Percentiles rank a stretch among this genome's conserved stretches.
Evolutionary conservation across 2,888 invertebrate species (phyloP).

Genomic region (Erebia palarica): DNA sequence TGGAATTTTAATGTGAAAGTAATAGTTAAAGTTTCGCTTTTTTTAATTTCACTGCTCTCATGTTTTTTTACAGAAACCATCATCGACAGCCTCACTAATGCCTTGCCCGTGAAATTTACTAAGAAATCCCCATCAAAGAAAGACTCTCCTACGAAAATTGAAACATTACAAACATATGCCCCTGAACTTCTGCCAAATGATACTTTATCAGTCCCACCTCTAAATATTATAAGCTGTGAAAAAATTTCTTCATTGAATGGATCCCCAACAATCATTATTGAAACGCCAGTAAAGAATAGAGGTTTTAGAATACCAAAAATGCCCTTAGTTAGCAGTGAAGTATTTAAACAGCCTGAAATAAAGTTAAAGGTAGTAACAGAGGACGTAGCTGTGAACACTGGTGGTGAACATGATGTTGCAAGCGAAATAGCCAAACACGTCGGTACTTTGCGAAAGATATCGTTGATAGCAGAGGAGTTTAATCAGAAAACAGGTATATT

Average conservation of each 20-base stretch:
- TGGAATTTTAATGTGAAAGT: neutral
- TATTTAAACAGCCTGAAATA: conserved; percentile 56
- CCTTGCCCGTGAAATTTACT: conserved; percentile 63
- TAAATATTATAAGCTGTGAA: conserved; percentile 30
- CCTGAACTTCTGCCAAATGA: conserved; percentile 65
- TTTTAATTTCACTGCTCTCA: neutral
- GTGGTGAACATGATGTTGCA: conserved; percentile 65
- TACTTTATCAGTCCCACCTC: conserved; percentile 47
- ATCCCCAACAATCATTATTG: conserved; percentile 12
- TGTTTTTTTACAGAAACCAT: conserved; percentile 57
- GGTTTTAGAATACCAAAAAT: conserved; percentile 69
- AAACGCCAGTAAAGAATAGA: neutral
- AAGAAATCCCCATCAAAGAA: conserved; percentile 54
- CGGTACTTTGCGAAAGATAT: conserved; percentile 67
- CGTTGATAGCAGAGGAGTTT: conserved; percentile 76
- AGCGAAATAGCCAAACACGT: conserved; percentile 67
- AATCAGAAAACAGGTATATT: conserved; percentile 72
- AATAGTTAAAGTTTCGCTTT: neutral
- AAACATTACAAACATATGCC: conserved; percentile 59
- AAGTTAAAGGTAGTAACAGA: conserved; percentile 48
- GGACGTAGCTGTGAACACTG: conserved; percentile 64
- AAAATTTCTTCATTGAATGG: conserved; percentile 41
- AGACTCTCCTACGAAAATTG: conserved; percentile 61
- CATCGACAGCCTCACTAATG: conserved; percentile 67
- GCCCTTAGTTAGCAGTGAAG: conserved; percentile 66